These are phyloP conservation scores for Melanotaenia maccullochi DNA, from an alignment of 2,797 vertebrate species.

Conservation along the genomic window DNA sequence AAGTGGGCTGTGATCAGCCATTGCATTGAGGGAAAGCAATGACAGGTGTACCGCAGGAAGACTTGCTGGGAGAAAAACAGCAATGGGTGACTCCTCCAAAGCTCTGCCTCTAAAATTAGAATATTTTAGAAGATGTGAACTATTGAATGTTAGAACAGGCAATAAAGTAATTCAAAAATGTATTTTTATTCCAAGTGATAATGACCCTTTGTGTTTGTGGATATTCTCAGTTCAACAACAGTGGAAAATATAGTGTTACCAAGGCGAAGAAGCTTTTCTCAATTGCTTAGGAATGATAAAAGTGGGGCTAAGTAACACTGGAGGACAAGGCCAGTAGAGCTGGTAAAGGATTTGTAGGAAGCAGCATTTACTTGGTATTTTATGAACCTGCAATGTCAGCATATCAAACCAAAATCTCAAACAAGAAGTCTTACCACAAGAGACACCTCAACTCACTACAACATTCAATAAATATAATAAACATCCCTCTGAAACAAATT, in stretches of 20 bases:
- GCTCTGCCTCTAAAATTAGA: slow-evolving; percentile 78
- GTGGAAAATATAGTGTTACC: slow-evolving; percentile 48
- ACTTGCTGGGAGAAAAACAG: slow-evolving; percentile 70
- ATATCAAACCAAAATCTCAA: slow-evolving; percentile 73
- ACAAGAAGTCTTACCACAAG: slow-evolving; percentile 54
- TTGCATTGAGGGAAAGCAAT: slow-evolving; percentile 74
- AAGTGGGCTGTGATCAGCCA: slow-evolving; percentile 85
- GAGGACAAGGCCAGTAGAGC: slow-evolving; percentile 58
- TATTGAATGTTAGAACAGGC: slow-evolving; percentile 59
- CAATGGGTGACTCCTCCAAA: slow-evolving; percentile 71
- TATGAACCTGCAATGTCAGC: slow-evolving; percentile 75
- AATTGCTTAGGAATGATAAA: slow-evolving; percentile 52
- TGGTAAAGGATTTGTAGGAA: slow-evolving; percentile 60
- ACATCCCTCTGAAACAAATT: slow-evolving; percentile 97
- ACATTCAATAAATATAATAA: slow-evolving; percentile 98
- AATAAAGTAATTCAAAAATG: slow-evolving; percentile 56
- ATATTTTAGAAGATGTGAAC: slow-evolving; percentile 73
- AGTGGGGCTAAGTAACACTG: slow-evolving; percentile 47
- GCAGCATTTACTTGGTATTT: slow-evolving; percentile 85
- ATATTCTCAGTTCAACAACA: slow-evolving; percentile 54
- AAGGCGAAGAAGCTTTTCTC: slow-evolving; percentile 48
- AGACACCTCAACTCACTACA: slow-evolving; percentile 83
- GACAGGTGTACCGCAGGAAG: slow-evolving; percentile 76
- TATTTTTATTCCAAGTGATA: slow-evolving; percentile 71
- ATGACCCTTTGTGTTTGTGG: slow-evolving; percentile 55